Percentiles rank a stretch among this genome's conserved stretches.
Conservation (phyloP, 1,140 invertebrate species). For the Andrena cerasifolii region DNA sequence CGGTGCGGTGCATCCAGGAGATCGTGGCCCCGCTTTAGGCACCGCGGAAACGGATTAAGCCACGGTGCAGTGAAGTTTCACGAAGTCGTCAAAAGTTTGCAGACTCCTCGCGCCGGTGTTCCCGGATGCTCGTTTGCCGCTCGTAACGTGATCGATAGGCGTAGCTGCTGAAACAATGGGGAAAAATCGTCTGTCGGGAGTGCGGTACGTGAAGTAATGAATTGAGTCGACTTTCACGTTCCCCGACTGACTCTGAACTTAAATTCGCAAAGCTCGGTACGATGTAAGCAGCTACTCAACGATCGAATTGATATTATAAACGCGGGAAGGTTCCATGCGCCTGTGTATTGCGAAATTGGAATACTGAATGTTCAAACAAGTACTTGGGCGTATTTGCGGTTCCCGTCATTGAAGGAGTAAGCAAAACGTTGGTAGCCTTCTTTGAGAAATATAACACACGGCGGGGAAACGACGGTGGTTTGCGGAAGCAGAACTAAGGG, state of each 20-base stretch:
- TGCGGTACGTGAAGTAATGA: no score
- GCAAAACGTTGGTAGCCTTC: neutral
- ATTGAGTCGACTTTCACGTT: no score
- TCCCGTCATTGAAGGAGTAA: neutral
- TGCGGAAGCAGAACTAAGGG: slow-evolving; percentile 53
- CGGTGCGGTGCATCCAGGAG: slow-evolving; percentile 48
- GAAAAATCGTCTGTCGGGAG: neutral
- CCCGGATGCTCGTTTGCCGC: slow-evolving; percentile 11
- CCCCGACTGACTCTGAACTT: no score
- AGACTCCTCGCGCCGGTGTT: slow-evolving; percentile 9
- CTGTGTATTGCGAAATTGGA: no score
- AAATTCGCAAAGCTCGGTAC: no score
- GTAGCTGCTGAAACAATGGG: neutral
- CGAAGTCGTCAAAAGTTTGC: slow-evolving; percentile 36
- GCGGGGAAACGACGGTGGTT: slow-evolving; percentile 43
- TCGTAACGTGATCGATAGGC: slow-evolving; percentile 9
- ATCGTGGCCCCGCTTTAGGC: slow-evolving; percentile 24
- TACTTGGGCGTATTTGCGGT: neutral
- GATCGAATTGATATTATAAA: no score
- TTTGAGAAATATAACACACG: slow-evolving; percentile 31
- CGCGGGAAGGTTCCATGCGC: no score
- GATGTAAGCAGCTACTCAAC: no score
- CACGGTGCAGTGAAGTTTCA: slow-evolving; percentile 1
- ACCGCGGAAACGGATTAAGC: slow-evolving; percentile 24
- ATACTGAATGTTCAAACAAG: neutral